A percentile compares a stretch with the other conserved stretches of the same genome.
phyloP scores from a whole-genome alignment of 2,113 vertebrate genomes.

The Ifrita kowaldi region DNA sequence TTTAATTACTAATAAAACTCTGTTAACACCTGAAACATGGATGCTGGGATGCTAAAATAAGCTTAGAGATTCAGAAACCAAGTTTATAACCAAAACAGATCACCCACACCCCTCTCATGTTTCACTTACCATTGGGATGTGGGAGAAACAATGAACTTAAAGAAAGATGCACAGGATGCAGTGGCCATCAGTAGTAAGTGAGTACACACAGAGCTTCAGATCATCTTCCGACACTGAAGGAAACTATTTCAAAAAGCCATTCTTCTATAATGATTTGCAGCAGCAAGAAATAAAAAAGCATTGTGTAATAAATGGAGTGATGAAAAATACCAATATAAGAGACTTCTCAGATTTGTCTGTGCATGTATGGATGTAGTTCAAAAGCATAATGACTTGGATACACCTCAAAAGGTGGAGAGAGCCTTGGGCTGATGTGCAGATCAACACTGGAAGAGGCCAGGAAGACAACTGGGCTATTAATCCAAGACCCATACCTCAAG shows the following conservation, averaged over 20 bases:
- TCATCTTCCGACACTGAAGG: neutral
- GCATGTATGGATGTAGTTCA: neutral
- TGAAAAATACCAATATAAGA: neutral
- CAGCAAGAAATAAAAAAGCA: neutral
- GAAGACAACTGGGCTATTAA: neutral
- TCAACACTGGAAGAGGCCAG: neutral
- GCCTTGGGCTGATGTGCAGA: neutral
- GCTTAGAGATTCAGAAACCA: neutral
- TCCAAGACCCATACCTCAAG: neutral
- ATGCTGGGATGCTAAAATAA: neutral
- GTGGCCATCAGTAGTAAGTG: neutral
- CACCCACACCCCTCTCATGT: neutral
- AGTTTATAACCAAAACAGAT: neutral
- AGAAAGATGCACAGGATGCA: neutral
- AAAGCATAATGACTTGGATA: neutral
- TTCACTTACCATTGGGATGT: neutral
- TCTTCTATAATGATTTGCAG: neutral
- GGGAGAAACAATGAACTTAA: neutral
- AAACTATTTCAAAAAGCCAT: neutral
- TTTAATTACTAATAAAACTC: neutral
- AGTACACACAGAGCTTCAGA: neutral
- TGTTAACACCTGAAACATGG: neutral
- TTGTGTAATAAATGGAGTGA: neutral
- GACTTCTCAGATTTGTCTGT: neutral
- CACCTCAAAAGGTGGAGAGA: neutral